Base-by-base conservation (phyloP, 2,797 vertebrate genomes). In the Buceros bicornis region DNA sequence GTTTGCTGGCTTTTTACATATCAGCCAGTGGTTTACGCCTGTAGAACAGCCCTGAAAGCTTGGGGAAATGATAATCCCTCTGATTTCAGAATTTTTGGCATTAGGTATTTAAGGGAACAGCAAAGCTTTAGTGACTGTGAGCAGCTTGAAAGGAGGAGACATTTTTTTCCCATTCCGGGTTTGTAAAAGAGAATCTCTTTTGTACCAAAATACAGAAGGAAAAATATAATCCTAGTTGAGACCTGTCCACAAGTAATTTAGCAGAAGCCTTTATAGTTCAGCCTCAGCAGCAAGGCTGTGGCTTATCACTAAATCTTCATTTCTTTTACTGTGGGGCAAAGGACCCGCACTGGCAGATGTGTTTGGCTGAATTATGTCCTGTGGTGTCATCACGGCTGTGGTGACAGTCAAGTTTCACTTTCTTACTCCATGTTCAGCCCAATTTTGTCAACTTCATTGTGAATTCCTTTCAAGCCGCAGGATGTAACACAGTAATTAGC, bases 391-490 rank as follows among this genome's bases (percentile, higher is more conserved):
- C 80, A 53, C 3, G 2, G 60, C 80, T 72, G 66, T 64, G 70
- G 87, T 87, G 94, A 84, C 66, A 70, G 58, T 73, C 70, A 29
- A 13, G 37, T 77, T 88, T 79, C 70, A 24, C 86, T 90, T 84
- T 57, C 53, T 29, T 42, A 14, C 9, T 1, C 24, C 1, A 6
- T 10, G 35, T n/a, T 90, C 66, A 57, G 74, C 54, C 64, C 86
- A 35, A 15, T 40, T 35, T 74, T 43, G 70, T 40, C 82, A 56
- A 53, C 91, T 53, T 93, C 93, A 60, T 82, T 90, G 66, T 0
- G 2, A 60, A 93, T 96, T 95, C 90, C 77, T 96, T 72, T 60
- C 85, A 56, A 91, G 91, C 87, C 87, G 90, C 95, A 87, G 94
- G 93, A 87, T 89, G 56, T 84, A 82, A 93, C 0, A 6, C 53